phyloP scores from a whole-genome alignment of 2,113 vertebrate genomes.

The Columba livia region DNA sequence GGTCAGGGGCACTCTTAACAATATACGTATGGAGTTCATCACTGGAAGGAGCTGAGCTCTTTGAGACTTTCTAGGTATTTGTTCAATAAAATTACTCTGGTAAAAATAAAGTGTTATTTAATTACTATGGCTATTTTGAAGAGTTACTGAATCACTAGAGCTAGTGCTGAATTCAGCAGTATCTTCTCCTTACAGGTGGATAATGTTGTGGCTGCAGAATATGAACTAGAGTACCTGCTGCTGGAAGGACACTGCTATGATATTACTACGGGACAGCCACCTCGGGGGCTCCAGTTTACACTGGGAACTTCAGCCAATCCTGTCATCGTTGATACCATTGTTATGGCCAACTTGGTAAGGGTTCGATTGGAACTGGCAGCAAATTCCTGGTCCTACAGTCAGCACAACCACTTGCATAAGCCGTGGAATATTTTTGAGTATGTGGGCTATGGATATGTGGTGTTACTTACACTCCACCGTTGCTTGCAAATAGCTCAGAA shows the following conservation, averaged over 20 bases:
- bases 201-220: constrained; percentile 89
- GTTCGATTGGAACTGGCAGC: accelerated
- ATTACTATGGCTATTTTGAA: neutral
- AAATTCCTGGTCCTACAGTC: neutral
- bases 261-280: constrained; percentile 94
- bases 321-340: constrained; percentile 92
- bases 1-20: neutral
- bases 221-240: constrained; percentile 92
- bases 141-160: neutral
- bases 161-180: neutral
- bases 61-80: neutral
- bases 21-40: neutral
- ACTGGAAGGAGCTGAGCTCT: neutral
- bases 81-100: neutral
- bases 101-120: neutral
- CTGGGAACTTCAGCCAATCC: constrained; percentile 86
- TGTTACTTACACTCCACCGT: neutral
- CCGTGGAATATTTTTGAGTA: accelerated
- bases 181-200: constrained; percentile 82
- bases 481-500: neutral
- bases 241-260: constrained; percentile 98
- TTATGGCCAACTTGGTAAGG: constrained; percentile 96
- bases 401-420: neutral
- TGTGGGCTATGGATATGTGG: accelerated
- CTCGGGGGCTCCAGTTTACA: constrained; percentile 94